A percentile compares a stretch with the other conserved stretches of the same genome.
These are phyloP conservation scores for Heteropelma amictum DNA, from an alignment of 2,888 invertebrate genomes.

Conservation along the genomic window DNA sequence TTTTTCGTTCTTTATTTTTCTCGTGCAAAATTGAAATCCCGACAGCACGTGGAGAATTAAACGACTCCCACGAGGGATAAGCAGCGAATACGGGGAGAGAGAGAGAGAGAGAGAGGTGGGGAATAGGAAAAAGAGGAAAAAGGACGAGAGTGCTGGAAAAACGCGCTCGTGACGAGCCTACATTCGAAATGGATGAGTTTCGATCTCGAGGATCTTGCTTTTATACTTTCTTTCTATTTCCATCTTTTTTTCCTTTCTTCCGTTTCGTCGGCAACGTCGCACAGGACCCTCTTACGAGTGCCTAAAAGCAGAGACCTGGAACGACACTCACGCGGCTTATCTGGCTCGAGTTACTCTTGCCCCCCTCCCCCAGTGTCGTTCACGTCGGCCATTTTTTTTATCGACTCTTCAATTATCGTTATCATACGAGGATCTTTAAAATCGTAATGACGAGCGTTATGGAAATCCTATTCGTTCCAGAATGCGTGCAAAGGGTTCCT, in stretches of 20 bases:
- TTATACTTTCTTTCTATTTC: too few relatives aligned
- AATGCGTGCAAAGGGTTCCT: too few relatives aligned
- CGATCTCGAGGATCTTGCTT: slow-evolving; percentile 51
- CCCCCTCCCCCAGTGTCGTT: slow-evolving; percentile 21
- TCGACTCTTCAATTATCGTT: too few relatives aligned
- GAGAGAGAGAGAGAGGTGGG: not conserved
- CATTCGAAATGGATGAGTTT: slow-evolving; percentile 57
- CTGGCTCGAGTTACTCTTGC: slow-evolving; percentile 44
- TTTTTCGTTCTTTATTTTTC: too few relatives aligned
- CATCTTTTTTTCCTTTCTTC: too few relatives aligned
- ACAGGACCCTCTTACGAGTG: slow-evolving; percentile 3
- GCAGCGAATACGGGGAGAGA: slow-evolving; percentile 25
- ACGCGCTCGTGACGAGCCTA: slow-evolving; percentile 54
- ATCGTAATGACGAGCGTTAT: too few relatives aligned
- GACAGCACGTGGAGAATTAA: slow-evolving; percentile 59
- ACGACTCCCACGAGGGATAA: slow-evolving; percentile 60
- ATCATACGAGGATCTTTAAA: too few relatives aligned
- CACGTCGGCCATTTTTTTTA: not conserved
- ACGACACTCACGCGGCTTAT: slow-evolving; percentile 54
- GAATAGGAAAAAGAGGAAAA: slow-evolving; percentile 15
- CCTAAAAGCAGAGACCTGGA: slow-evolving; percentile 43
- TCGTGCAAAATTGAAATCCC: slow-evolving; percentile 57
- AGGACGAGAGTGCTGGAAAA: slow-evolving; percentile 22
- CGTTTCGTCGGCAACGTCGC: slow-evolving; percentile 24
- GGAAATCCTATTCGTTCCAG: too few relatives aligned